Evolutionary conservation across 2,888 invertebrate species (phyloP).

Genomic region (Acheta domesticus): DNA sequence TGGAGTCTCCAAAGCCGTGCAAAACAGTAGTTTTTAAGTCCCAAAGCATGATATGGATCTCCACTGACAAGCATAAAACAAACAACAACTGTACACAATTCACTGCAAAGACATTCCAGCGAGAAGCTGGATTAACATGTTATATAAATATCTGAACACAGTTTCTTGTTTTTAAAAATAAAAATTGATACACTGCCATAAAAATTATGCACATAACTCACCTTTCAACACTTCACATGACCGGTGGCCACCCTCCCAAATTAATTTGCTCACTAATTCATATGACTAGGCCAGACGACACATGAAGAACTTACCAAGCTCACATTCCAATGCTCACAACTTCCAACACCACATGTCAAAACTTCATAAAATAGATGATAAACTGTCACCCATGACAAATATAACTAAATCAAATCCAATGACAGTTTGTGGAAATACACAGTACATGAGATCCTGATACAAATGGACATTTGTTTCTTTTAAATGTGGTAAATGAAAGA

Average conservation of each 20-base stretch:
- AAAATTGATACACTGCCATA: conserved; percentile 23
- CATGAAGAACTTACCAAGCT: conserved; percentile 5
- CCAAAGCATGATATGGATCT: conserved; percentile 18
- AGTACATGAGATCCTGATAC: conserved; percentile 5
- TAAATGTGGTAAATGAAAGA: neutral
- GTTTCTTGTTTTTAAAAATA: neutral
- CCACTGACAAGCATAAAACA: conserved; percentile 18
- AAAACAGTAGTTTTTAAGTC: conserved; percentile 4
- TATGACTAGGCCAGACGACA: conserved; percentile 18
- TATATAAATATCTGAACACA: neutral
- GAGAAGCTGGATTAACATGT: neutral
- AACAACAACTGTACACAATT: conserved; percentile 18
- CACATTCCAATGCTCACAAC: conserved; percentile 22
- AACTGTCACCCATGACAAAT: conserved; percentile 2
- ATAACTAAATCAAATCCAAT: conserved; percentile 1
- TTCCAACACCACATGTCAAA: conserved; percentile 28
- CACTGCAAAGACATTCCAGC: neutral
- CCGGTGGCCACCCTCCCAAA: conserved; percentile 22
- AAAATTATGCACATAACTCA: conserved; percentile 20
- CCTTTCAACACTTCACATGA: neutral
- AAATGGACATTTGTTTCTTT: neutral
- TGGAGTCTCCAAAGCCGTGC: conserved; percentile 8
- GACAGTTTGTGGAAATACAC: neutral
- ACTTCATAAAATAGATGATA: conserved; percentile 24
- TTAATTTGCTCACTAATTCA: neutral